Percentiles rank a stretch among this genome's conserved stretches.
These are phyloP conservation scores for Phrixothrix hirtus DNA, from an alignment of 2,888 invertebrate species.

Conservation along the genomic window DNA sequence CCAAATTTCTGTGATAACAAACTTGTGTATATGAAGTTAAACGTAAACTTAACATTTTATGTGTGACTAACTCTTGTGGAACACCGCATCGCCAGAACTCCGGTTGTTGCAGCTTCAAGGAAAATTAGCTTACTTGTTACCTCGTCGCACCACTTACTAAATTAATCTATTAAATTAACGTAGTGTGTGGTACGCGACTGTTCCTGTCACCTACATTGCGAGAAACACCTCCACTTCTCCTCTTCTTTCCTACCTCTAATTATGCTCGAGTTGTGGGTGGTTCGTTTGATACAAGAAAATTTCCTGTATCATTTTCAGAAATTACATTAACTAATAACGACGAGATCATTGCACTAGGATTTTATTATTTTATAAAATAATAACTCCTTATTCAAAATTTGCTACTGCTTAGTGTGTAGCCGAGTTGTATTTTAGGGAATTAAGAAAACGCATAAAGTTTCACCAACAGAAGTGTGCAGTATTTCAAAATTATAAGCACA, in stretches of 20 bases:
- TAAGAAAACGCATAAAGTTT: too few relatives aligned
- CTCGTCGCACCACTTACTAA: conserved; percentile 55
- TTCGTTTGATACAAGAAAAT: conserved; percentile 23
- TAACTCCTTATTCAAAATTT: too few relatives aligned
- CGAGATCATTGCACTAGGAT: conserved; percentile 1
- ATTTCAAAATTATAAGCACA: neutral
- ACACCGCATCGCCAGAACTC: conserved; percentile 38
- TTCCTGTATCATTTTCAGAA: conserved; percentile 21
- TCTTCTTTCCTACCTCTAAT: conserved; percentile 36
- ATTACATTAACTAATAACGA: conserved; percentile 4
- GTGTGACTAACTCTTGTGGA: conserved; percentile 41
- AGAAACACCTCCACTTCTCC: conserved; percentile 40
- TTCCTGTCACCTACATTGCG: conserved; percentile 52
- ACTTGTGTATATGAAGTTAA: conserved; percentile 24
- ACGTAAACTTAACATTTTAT: conserved; percentile 31
- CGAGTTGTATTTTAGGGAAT: too few relatives aligned
- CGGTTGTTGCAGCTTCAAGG: conserved; percentile 43
- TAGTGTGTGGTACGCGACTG: conserved; percentile 47
- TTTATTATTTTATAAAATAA: too few relatives aligned
- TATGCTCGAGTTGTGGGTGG: conserved; percentile 34
- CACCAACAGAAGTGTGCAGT: neutral
- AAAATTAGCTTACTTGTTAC: conserved; percentile 56
- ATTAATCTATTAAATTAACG: conserved; percentile 57
- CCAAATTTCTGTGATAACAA: conserved; percentile 17
- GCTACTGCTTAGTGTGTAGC: too few relatives aligned